Evolutionary conservation across 2,797 vertebrate genomes (phyloP).

Genomic region (Agapornis canus): DNA sequence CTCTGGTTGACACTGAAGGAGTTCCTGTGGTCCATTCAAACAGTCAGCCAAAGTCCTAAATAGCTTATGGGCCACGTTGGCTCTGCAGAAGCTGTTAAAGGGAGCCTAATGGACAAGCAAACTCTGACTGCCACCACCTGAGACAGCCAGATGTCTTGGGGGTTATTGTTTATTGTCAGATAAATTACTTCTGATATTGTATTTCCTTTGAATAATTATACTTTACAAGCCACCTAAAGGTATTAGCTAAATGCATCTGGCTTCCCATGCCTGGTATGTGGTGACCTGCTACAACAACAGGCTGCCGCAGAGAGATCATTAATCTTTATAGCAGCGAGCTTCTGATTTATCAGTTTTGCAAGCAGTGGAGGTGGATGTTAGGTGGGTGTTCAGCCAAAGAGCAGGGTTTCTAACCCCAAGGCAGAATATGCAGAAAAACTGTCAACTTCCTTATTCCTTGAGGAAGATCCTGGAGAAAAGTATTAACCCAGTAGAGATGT

Average conservation of each 20-base stretch:
- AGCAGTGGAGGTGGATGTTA: neutral
- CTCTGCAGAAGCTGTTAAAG: neutral
- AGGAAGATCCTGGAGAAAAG: neutral
- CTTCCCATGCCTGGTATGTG: neutral
- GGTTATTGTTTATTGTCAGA: neutral
- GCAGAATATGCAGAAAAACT: neutral
- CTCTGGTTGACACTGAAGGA: neutral
- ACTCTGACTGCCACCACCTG: neutral
- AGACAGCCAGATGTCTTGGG: neutral
- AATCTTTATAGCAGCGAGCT: neutral
- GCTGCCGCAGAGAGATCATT: neutral
- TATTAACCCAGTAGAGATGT: neutral
- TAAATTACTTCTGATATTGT: neutral
- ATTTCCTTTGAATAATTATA: constrained; percentile 25
- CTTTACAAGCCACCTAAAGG: neutral
- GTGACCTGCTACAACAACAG: neutral
- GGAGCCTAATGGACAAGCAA: neutral
- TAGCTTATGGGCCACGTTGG: neutral
- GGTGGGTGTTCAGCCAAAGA: neutral
- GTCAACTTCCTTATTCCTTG: neutral
- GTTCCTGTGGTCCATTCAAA: neutral
- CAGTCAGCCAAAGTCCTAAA: neutral
- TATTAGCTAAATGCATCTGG: neutral
- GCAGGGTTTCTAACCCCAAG: neutral
- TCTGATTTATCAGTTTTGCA: neutral